A percentile compares a stretch with the other conserved stretches of the same genome.
phyloP scores from a whole-genome alignment of 2,113 vertebrate species.

The Alligator sinensis region DNA sequence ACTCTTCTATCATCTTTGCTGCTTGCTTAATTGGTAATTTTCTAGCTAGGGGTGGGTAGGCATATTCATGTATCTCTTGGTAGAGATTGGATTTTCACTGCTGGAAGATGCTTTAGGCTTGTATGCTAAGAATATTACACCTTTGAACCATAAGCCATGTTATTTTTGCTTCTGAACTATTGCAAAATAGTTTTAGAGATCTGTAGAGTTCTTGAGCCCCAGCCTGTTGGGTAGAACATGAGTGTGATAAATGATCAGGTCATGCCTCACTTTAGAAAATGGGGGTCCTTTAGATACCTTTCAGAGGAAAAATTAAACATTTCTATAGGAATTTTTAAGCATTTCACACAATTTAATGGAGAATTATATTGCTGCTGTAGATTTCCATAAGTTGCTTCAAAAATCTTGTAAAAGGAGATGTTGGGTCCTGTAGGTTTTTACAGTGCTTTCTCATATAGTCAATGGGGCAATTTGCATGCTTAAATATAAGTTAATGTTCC shows the following conservation, averaged over 20 bases:
- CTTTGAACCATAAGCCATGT: neutral
- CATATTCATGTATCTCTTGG: conserved; percentile 43
- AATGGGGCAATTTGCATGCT: neutral
- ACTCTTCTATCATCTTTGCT: conserved; percentile 59
- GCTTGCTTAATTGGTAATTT: conserved; percentile 57
- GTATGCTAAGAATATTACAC: conserved; percentile 36
- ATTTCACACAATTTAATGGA: neutral
- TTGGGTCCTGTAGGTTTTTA: conserved; percentile 10
- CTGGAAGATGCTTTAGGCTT: neutral
- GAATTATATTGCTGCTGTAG: neutral
- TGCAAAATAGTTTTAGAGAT: conserved; percentile 14
- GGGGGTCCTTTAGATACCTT: neutral
- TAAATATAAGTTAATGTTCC: conserved; percentile 38
- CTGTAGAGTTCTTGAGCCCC: neutral
- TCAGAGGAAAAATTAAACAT: neutral
- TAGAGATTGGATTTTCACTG: conserved; percentile 58
- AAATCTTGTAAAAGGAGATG: conserved; percentile 31
- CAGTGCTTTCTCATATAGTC: neutral
- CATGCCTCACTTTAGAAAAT: neutral
- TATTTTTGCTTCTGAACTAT: conserved; percentile 28
- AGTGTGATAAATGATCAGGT: neutral
- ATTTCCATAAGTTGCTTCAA: conserved; percentile 11
- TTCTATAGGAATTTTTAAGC: neutral
- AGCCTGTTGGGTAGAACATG: neutral
- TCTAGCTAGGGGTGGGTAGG: conserved; percentile 57